Percentiles rank a stretch among this genome's conserved stretches.
Conservation (phyloP, 2,797 vertebrate species). For the Enteromius viviparus region DNA sequence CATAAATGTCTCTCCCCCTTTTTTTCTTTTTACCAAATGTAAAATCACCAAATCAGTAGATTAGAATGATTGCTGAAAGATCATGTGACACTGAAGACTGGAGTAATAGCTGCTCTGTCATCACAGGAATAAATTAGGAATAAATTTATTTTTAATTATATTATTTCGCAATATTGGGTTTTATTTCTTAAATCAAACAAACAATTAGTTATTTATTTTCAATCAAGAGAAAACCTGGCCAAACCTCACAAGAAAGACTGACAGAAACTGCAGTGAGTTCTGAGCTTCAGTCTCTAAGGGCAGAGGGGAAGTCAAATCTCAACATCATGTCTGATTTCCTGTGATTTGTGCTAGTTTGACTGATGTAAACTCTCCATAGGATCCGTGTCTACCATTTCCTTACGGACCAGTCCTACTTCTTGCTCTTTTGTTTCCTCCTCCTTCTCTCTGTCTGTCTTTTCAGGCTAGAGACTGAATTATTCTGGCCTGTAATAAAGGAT, state of each 20-base stretch:
- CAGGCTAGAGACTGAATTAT: neutral
- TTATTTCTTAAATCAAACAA: neutral
- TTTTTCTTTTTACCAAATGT: neutral
- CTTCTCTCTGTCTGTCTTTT: neutral
- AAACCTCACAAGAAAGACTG: neutral
- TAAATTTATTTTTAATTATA: neutral
- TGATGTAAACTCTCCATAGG: neutral
- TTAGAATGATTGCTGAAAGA: neutral
- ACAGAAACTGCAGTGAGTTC: slow-evolving; percentile 1
- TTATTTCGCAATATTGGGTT: neutral
- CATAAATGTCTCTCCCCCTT: neutral
- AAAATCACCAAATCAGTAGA: neutral
- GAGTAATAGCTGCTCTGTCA: neutral
- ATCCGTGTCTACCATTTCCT: neutral
- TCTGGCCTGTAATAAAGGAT: slow-evolving; percentile 4
- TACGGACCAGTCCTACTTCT: slow-evolving; percentile 9
- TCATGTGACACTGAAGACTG: neutral
- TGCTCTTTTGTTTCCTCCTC: neutral
- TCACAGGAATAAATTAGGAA: neutral
- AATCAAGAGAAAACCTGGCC: neutral
- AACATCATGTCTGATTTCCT: slow-evolving; percentile 3
- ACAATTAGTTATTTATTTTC: neutral
- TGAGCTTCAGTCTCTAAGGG: neutral
- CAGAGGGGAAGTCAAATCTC: neutral
- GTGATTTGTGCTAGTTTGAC: neutral